Base-by-base conservation (phyloP, 1,140 invertebrate species). In the Orius insidiosus region DNA sequence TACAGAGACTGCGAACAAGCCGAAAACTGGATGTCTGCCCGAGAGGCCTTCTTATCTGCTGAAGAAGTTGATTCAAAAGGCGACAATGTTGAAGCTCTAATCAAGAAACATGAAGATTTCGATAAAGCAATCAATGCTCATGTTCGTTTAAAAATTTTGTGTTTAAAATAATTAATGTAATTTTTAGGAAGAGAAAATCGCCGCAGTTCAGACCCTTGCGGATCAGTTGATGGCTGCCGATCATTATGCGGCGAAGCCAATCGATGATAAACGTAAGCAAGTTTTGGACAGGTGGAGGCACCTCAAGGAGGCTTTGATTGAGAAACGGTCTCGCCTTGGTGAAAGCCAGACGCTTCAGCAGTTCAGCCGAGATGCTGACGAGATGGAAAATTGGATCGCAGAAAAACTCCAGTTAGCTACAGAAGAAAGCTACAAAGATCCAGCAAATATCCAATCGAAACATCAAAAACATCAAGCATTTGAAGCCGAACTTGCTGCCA, bases 401-500 rank as follows among this genome's bases (percentile, higher is more conserved):
- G 94, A 98, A 62, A 95, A 98, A 65, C 63, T 98, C 40, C 92
- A 97, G 60, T 73, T 97, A 50, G 94, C 94, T 6, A 88, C 86
- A 3, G 94, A 98, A 61, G 93, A 98, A 60, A 93, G 85, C 52
- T 97, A 98, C 68, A 96, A 95, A 64, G 84, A 88, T 62, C 83
- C 83, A 10, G 83, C 84, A 1, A 90, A 89, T 58, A 89, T 89
- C 55, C 85, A 90, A 57, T 89, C 82, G 1, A 98, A 97, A 62
- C 92, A 98, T 61, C 95, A 99, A 65, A 98, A 99, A 65, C 95
- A 99, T 65, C 95, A 99, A 65, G 94, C 94, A 0, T 98, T 98
- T 66, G 95, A 98, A 63, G 94, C 95, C 7, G 96, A 99, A 65
- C 67, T 99, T 53, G 90, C 92, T 10, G 95, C 96, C 8, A 98